Base-by-base conservation (phyloP, 1,140 invertebrate genomes). In the Pseudomyrmex dendroicus region DNA sequence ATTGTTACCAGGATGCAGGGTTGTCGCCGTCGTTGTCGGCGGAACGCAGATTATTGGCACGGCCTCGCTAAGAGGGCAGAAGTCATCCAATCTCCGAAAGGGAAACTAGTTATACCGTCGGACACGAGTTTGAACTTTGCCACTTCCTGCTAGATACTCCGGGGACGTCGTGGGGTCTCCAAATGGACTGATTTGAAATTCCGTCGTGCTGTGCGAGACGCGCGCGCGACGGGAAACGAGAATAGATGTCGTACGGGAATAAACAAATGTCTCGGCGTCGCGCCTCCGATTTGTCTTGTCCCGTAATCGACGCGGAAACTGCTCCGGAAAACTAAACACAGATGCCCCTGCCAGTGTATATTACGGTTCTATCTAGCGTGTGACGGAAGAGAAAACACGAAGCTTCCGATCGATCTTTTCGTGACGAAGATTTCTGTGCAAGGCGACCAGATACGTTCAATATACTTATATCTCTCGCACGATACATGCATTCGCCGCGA, bases 171-270 rank as follows among this genome's bases (percentile, higher is more conserved):
- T 22, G 73, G 44, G 35, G 61, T 20, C 44, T 59, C 84, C 83
- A 82, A 85, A 86, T 73, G 64, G 85, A 82, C 85, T 82, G 84
- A 85, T 85, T 86, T 85, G 48, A 74, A 85, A 86, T 86, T 85
- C 70, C 63, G 57, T 10, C 76, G 84, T 74, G 59, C 59, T 63
- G 61, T 20, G 13, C 66, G 25, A 56, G 20, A 62, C 46, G 61
- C 35, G 44, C 62, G 44, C 10, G 74, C n/a, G 50, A 44, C 80
- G 48, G 10, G 59, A 13, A 25, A 76, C 73, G 72, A 76, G 72
- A 83, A 66, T 76, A 64, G 44, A 83, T 35, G 61, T 83, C 59
- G 50, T 66, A 44, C 72, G 61, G 46, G 68, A 77, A 76, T 63
- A 76, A 76, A 83, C 73, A 76, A 77, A 78, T 78, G 76, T 70